Evolutionary conservation across 2,888 invertebrate species (phyloP).

Genomic region (Syrista parreyssii): DNA sequence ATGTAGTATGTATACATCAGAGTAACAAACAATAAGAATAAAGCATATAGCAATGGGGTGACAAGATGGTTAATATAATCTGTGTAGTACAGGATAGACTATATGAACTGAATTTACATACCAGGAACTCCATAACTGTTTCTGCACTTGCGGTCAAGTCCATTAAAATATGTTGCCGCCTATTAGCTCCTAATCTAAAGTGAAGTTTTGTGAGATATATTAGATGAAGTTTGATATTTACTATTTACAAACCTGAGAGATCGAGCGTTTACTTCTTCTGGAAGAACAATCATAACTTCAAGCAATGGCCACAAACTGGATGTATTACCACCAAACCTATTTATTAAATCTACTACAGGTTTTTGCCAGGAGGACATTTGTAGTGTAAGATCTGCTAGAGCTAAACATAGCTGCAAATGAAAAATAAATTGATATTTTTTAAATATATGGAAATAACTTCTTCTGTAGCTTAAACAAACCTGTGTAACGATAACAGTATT

Average conservation of each 20-base stretch:
- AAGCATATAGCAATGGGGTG: not conserved
- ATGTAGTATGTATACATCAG: no score
- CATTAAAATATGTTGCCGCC: slow-evolving; percentile 84
- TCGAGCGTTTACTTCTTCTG: slow-evolving; percentile 92
- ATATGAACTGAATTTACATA: slow-evolving; percentile 48
- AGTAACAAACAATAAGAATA: no score
- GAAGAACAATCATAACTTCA: slow-evolving; percentile 92
- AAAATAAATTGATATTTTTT: not conserved
- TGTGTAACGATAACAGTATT: slow-evolving; percentile 90
- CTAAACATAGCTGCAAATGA: slow-evolving; percentile 78
- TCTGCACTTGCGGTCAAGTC: slow-evolving; percentile 83
- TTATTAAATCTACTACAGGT: slow-evolving; percentile 86
- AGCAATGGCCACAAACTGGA: slow-evolving; percentile 85
- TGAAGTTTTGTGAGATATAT: not conserved
- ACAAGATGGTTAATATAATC: not conserved
- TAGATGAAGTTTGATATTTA: slow-evolving; percentile 11
- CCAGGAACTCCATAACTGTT: slow-evolving; percentile 82
- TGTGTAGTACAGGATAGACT: not conserved
- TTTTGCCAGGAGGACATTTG: slow-evolving; percentile 95
- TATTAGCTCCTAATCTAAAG: slow-evolving; percentile 83
- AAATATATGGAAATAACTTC: not conserved
- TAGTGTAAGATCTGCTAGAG: slow-evolving; percentile 92
- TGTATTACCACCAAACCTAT: slow-evolving; percentile 74
- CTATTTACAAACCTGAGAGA: slow-evolving; percentile 69
- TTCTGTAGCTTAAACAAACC: slow-evolving; percentile 50